These are phyloP conservation scores for Dallia pectoralis DNA, from an alignment of 2,797 vertebrate species.

Conservation along the genomic window DNA sequence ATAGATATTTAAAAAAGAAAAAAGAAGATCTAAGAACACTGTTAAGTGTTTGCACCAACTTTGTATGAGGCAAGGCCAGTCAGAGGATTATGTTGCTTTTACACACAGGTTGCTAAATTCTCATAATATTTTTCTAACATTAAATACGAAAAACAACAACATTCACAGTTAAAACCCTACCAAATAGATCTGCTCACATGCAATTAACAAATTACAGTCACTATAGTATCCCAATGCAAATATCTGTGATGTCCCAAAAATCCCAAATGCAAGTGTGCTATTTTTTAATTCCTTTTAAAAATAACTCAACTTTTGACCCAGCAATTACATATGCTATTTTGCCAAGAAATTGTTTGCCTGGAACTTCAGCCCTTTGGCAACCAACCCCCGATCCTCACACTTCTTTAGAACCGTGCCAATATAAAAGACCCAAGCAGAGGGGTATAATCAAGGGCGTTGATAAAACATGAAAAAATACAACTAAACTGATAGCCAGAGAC, in stretches of 20 bases:
- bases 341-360: neutral
- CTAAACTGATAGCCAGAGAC: constrained; percentile 57
- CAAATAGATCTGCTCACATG: constrained; percentile 64
- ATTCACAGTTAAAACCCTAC: constrained; percentile 76
- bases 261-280: constrained; percentile 22
- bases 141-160: constrained; percentile 49
- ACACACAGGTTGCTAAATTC: constrained; percentile 50
- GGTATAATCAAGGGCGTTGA: constrained; percentile 60
- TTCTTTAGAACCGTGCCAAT: constrained; percentile 35
- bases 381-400: constrained; percentile 18
- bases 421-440: constrained; percentile 54
- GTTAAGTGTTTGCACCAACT: constrained; percentile 96
- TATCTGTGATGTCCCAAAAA: constrained; percentile 44
- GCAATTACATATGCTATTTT: neutral
- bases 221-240: constrained; percentile 50
- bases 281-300: neutral
- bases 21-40: constrained; percentile 82
- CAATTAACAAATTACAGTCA: constrained; percentile 60
- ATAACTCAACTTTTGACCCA: neutral
- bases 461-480: constrained; percentile 60
- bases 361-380: constrained; percentile 37
- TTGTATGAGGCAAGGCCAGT: constrained; percentile 80
- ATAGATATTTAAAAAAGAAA: constrained; percentile 82
- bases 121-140: constrained; percentile 36
- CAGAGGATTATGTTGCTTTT: constrained; percentile 69